Evolutionary conservation across 2,888 invertebrate species (phyloP).

Genomic region (Furcula furcula): DNA sequence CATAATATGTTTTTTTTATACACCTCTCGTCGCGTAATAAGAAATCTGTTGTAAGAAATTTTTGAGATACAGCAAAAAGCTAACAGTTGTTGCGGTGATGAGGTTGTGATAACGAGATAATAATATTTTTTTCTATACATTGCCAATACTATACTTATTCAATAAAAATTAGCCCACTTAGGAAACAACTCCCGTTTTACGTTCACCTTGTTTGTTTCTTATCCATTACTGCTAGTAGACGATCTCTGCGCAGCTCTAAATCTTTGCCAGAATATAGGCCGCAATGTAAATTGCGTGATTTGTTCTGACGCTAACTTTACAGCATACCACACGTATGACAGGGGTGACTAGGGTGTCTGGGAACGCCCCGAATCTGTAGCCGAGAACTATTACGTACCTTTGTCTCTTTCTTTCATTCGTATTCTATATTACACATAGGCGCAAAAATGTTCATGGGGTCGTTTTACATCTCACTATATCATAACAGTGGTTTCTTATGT

Average conservation of each 20-base stretch:
- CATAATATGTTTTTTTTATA: too few species aligned
- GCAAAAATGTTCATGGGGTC: conserved; percentile 45
- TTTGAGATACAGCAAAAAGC: too few species aligned
- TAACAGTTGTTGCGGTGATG: too few species aligned
- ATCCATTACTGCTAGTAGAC: conserved; percentile 19
- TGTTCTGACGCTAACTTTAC: conserved; percentile 14
- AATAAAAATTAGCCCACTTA: too few species aligned
- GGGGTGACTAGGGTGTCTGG: conserved; percentile 40
- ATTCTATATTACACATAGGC: conserved; percentile 37
- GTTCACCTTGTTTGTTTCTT: too few species aligned
- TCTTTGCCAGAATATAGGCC: conserved; percentile 4
- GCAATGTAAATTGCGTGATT: conserved; percentile 15
- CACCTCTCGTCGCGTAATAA: too few species aligned
- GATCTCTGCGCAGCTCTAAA: not conserved
- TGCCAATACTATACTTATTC: too few species aligned
- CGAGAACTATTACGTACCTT: conserved; percentile 38
- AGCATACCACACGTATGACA: conserved; percentile 13
- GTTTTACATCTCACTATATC: conserved; percentile 40
- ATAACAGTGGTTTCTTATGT: conserved; percentile 30
- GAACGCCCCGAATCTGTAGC: conserved; percentile 59
- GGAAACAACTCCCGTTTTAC: too few species aligned
- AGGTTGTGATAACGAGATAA: too few species aligned
- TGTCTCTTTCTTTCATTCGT: conserved; percentile 59
- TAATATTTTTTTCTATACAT: too few species aligned
- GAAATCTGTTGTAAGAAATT: too few species aligned